Percentiles rank a stretch among this genome's conserved stretches.
Evolutionary conservation across 2,888 invertebrate genomes (phyloP).

Genomic region (Parnassius glacialis): DNA sequence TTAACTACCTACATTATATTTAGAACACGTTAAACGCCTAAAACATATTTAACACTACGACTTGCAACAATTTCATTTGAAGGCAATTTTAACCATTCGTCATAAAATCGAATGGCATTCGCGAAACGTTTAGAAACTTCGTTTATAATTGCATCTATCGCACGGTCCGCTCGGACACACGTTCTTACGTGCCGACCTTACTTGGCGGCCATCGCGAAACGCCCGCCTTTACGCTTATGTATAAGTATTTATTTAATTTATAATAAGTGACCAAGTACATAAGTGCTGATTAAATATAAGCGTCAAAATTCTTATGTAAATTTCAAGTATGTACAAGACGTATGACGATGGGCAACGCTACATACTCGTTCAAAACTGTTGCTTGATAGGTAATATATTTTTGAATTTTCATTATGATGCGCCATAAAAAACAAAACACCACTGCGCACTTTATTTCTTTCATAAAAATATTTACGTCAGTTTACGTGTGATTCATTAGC

Average conservation of each 20-base stretch:
- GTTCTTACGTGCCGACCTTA: constrained; percentile 52
- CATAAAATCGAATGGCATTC: constrained; percentile 27
- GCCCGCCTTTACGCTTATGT: constrained; percentile 32
- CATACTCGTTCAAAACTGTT: not conserved
- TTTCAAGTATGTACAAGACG: not conserved
- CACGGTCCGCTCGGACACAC: constrained; percentile 26
- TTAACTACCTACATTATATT: no score
- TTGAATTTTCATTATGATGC: not conserved
- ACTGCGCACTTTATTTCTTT: constrained; percentile 12
- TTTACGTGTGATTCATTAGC: constrained; percentile 52
- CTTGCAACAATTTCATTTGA: constrained; percentile 8
- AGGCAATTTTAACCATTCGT: constrained; percentile 21
- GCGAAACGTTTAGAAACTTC: constrained; percentile 31
- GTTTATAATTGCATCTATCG: constrained; percentile 31
- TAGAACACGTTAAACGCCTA: no score
- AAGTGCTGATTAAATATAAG: constrained; percentile 30
- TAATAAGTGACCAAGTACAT: constrained; percentile 43
- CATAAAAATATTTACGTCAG: constrained; percentile 28
- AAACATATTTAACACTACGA: not conserved
- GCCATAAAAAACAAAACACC: constrained; percentile 4
- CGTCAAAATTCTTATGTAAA: constrained; percentile 25
- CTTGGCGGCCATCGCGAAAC: constrained; percentile 48
- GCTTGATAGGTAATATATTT: not conserved
- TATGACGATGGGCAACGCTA: not conserved
- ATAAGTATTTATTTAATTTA: constrained; percentile 53